A percentile compares a stretch with the other conserved stretches of the same genome.
Evolutionary conservation across 2,888 invertebrate species (phyloP).

Genomic region (Cyclophora albipunctata): DNA sequence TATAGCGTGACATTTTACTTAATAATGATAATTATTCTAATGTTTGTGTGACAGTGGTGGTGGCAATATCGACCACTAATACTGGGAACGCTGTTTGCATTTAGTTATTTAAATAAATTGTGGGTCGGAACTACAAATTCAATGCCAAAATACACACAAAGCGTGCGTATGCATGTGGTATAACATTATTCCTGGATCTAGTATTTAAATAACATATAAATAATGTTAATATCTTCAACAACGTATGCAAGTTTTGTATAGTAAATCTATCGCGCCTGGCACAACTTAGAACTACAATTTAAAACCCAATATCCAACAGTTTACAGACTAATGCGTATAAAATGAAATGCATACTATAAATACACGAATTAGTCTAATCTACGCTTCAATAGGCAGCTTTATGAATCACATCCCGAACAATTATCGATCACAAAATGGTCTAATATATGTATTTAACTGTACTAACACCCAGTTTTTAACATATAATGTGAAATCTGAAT

Average conservation of each 20-base stretch:
- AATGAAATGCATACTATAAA: too few species aligned
- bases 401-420: constrained; percentile 34
- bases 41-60: background rate
- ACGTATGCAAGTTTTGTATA: too few species aligned
- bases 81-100: constrained; percentile 3
- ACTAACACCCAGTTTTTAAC: constrained; percentile 18
- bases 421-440: constrained; percentile 32
- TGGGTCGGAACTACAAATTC: background rate
- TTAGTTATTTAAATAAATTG: constrained; percentile 1
- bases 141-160: too few species aligned
- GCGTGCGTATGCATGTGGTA: too few species aligned
- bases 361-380: background rate
- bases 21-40: constrained; percentile 3
- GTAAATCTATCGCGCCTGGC: too few species aligned
- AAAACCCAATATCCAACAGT: too few species aligned
- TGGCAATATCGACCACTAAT: constrained; percentile 11
- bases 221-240: too few species aligned
- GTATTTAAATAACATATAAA: too few species aligned
- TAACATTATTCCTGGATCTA: too few species aligned
- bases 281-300: too few species aligned
- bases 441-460: constrained; percentile 22
- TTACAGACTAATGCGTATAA: too few species aligned
- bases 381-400: constrained; percentile 35
- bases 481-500: too few species aligned
- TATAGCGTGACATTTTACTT: constrained; percentile 12